These are phyloP conservation scores for Agriopis aurantiaria DNA, from an alignment of 2,888 invertebrate species.

Conservation along the genomic window DNA sequence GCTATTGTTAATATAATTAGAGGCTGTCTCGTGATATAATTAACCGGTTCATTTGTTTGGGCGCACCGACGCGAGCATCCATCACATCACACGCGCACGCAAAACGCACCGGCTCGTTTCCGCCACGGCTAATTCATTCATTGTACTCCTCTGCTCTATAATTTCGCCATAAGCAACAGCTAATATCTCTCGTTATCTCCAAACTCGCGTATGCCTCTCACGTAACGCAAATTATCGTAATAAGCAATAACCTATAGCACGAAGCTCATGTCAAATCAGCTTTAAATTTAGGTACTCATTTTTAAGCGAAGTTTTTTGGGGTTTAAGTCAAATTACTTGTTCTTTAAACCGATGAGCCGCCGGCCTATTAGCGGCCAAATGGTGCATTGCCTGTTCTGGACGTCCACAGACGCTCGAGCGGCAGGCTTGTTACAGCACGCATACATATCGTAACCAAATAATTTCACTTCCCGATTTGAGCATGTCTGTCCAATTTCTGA, in stretches of 20 bases:
- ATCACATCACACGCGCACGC: constrained; percentile 46
- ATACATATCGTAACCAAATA: constrained; percentile 22
- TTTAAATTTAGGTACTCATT: constrained; percentile 61
- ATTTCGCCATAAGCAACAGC: constrained; percentile 62
- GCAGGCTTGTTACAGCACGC: constrained; percentile 15
- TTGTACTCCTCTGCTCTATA: constrained; percentile 52
- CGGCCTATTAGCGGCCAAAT: constrained; percentile 78
- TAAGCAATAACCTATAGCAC: constrained; percentile 80
- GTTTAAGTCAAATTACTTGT: constrained; percentile 70
- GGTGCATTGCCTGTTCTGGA: constrained; percentile 48
- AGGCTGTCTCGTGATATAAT: constrained; percentile 65
- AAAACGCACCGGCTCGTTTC: constrained; percentile 54
- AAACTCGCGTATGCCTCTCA: constrained; percentile 59
- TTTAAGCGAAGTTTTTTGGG: constrained; percentile 59
- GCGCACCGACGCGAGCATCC: constrained; percentile 61
- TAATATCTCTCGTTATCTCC: constrained; percentile 66
- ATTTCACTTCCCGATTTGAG: constrained; percentile 11
- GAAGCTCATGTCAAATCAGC: constrained; percentile 78
- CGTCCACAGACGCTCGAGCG: constrained; percentile 6
- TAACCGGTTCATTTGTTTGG: constrained; percentile 59
- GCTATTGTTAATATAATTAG: constrained; percentile 75
- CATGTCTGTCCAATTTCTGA: constrained; percentile 25
- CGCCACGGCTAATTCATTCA: constrained; percentile 52
- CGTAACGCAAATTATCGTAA: constrained; percentile 77
- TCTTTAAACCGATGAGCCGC: constrained; percentile 72